Percentiles rank a stretch among this genome's conserved stretches.
Conservation (phyloP, 1,140 invertebrate genomes). For the Parasteatoda tepidariorum region DNA sequence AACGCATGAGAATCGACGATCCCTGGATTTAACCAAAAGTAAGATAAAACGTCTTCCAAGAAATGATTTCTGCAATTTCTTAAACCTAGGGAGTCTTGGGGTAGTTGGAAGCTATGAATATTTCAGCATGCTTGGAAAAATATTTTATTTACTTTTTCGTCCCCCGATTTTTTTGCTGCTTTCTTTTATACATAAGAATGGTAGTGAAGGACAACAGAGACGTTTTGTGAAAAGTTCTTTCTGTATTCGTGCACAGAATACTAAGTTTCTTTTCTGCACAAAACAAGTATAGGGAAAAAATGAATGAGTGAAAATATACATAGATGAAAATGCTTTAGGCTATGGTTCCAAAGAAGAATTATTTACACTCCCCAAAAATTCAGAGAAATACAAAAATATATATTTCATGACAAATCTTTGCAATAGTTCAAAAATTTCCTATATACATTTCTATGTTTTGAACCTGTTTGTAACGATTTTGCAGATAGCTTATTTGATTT, state of each 20-base stretch:
- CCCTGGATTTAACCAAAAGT: conserved; percentile 43
- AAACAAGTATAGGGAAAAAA: conserved; percentile 21
- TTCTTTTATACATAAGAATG: conserved; percentile 47
- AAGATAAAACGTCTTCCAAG: conserved; percentile 43
- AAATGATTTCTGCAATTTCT: conserved; percentile 22
- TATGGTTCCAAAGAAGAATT: conserved; percentile 13
- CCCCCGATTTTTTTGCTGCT: conserved; percentile 14
- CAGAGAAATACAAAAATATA: conserved; percentile 26
- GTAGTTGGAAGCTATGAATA: conserved; percentile 57
- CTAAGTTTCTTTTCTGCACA: conserved; percentile 38
- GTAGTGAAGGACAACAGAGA: conserved; percentile 53
- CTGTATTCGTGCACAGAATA: conserved; percentile 41
- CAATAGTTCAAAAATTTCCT: conserved; percentile 30
- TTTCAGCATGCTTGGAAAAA: conserved; percentile 48
- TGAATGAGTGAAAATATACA: conserved; percentile 47
- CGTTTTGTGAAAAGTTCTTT: conserved; percentile 55
- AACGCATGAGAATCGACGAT: conserved; percentile 33
- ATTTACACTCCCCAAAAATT: conserved; percentile 13
- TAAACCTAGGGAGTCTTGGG: conserved; percentile 50
- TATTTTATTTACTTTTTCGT: conserved; percentile 39
- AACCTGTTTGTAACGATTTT: too few species aligned
- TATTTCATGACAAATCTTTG: conserved; percentile 14
- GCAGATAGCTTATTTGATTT: too few species aligned
- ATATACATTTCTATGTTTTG: neutral
- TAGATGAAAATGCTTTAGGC: conserved; percentile 23